Conservation (phyloP, 2,797 vertebrate species). For the Halcyon badia region DNA sequence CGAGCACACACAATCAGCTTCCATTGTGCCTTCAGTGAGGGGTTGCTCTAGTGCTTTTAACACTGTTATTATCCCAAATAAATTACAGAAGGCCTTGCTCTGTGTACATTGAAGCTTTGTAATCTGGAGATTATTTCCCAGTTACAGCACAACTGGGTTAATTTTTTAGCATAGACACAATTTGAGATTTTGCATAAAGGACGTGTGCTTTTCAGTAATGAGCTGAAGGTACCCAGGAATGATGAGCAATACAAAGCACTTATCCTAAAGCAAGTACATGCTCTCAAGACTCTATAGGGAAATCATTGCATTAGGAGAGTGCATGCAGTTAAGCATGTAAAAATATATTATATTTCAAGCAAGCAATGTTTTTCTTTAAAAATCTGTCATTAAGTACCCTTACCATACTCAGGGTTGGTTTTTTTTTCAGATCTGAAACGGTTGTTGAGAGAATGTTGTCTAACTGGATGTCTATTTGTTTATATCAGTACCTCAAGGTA, state of each 20-base stretch:
- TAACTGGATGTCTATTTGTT: constrained; percentile 99
- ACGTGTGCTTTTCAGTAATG: constrained; percentile 1
- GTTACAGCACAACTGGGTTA: constrained; percentile 21
- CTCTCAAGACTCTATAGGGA: constrained; percentile 63
- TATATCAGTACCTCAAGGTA: constrained; percentile 98
- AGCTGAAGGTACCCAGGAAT: neutral
- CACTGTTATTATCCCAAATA: neutral
- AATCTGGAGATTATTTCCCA: neutral
- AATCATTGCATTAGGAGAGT: constrained; percentile 63
- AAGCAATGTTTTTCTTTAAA: neutral
- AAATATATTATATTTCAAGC: constrained; percentile 20
- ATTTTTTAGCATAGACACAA: neutral
- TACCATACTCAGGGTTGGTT: neutral
- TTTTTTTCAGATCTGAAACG: constrained; percentile 90
- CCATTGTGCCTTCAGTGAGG: neutral
- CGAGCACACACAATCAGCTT: neutral
- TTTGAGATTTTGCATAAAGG: constrained; percentile 37
- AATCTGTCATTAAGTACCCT: neutral
- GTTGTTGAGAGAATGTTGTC: constrained; percentile 98
- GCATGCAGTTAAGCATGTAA: constrained; percentile 23
- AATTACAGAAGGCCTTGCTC: neutral
- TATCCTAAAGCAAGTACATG: constrained; percentile 51
- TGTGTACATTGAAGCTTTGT: neutral
- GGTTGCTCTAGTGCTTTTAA: constrained; percentile 5
- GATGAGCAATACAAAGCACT: constrained; percentile 60